Evolutionary conservation across 2,888 invertebrate genomes (phyloP), one percentile per base, ranked within the genome.

Genomic region (Drosophila subsilvestris): DNA sequence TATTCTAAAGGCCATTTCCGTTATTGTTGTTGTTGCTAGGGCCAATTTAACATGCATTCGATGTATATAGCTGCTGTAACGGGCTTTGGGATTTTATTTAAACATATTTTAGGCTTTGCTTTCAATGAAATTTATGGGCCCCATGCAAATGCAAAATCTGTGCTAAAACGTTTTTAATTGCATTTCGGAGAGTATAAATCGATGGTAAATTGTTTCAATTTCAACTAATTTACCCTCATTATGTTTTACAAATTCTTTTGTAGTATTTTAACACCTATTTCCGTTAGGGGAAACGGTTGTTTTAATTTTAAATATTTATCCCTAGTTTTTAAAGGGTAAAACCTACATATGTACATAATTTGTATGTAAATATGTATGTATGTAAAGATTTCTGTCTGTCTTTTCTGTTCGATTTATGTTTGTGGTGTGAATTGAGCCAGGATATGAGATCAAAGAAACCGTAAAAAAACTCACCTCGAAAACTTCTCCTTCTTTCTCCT

Each of bases 61-160:
- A 25, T 25, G 5, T 22, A 22, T 4, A 22, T 37, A 65, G 65
- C 65, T 65, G 66, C 17, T 66, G 56, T 63, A 49, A 25, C 55
- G 63, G 63, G 61, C 63, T 78, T 78, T 75, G 48, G 47, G 56
- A 79, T 66, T 72, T 76, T 63, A 66, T 79, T 79, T 70, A 63
- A 54, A 72, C 72, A 59, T 58, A 72, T 75, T 63, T 59, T 14
- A 7, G 37, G 42, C 55, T 43, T n/a, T 29, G 57, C 50, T 32
- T 72, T 74, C 63, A 63, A 58, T 47, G 8, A 54, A 75, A 78
- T 80, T 75, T 75, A 78, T 67, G 63, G 58, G 42, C 53, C 17
- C 12, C 32, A 67, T 63, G 50, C 56, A 68, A 74, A 65, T 76
- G 55, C 37, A 29, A 58, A 78, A 67, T 63, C 73, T 50, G 48